Evolutionary conservation across 2,888 invertebrate genomes (phyloP).

Genomic region (Stictocephala bisonia): DNA sequence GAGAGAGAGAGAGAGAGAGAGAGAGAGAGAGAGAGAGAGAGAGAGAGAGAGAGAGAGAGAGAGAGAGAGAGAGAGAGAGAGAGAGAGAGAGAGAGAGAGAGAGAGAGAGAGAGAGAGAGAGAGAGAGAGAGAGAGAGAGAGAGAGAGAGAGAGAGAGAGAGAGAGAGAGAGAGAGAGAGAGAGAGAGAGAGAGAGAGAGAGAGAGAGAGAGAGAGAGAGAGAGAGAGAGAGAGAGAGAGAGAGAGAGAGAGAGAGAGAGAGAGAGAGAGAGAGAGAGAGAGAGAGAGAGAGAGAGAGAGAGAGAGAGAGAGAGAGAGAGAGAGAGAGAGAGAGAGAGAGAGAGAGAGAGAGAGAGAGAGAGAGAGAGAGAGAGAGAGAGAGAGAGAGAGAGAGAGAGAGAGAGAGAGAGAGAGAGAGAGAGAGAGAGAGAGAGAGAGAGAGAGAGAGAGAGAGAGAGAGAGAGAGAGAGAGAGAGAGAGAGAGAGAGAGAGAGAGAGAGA

Average conservation of each 20-base stretch:
- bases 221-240: not conserved
- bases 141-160: not conserved
- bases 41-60: not conserved
- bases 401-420: too few species aligned
- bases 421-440: too few species aligned
- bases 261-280: not conserved
- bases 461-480: too few species aligned
- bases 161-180: not conserved
- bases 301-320: not conserved
- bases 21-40: not conserved
- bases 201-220: not conserved
- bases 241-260: not conserved
- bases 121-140: slow-evolving; percentile 1
- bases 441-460: too few species aligned
- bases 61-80: not conserved
- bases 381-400: too few species aligned
- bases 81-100: not conserved
- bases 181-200: not conserved
- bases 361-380: not conserved
- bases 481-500: too few species aligned
- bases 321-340: not conserved
- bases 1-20: not conserved
- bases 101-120: not conserved
- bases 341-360: not conserved
- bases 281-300: not conserved